A percentile compares a stretch with the other conserved stretches of the same genome.
Conservation (phyloP, 2,797 vertebrate species). For the Phrynocephalus forsythii region DNA sequence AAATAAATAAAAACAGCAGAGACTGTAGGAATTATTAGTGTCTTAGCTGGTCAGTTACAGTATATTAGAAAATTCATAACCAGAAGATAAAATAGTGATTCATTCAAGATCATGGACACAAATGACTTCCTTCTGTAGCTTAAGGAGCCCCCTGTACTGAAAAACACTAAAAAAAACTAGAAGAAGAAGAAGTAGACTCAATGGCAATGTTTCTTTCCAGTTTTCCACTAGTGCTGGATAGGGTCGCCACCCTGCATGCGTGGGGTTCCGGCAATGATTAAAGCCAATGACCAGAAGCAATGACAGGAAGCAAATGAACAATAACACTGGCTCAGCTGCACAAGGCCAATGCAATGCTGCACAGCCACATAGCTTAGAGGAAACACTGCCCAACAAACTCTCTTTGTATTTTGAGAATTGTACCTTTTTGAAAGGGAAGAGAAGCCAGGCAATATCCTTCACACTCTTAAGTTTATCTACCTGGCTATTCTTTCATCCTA, state of each 20-base stretch:
- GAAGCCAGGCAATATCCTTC: constrained; percentile 13
- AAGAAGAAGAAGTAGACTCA: not conserved
- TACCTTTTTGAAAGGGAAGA: too few species aligned
- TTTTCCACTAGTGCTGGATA: too few species aligned
- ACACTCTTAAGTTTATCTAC: constrained; percentile 10
- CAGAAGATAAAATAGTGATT: not conserved
- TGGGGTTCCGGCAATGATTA: too few species aligned
- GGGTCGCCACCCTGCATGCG: too few species aligned
- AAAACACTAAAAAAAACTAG: not conserved
- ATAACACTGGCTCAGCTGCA: too few species aligned
- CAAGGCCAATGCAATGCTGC: too few species aligned
- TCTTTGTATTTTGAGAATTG: not conserved
- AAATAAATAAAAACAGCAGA: constrained; percentile 20
- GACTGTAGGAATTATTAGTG: not conserved
- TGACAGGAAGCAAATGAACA: too few species aligned
- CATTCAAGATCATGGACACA: not conserved
- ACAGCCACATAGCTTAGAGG: too few species aligned
- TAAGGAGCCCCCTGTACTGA: not conserved
- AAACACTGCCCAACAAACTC: too few species aligned
- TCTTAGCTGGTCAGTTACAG: constrained; percentile 5
- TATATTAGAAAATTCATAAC: not conserved
- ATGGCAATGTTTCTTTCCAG: too few species aligned
- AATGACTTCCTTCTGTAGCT: not conserved
- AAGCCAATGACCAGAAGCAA: too few species aligned
- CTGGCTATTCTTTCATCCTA: constrained; percentile 13